A percentile compares a stretch with the other conserved stretches of the same genome.
Evolutionary conservation across 2,797 vertebrate genomes (phyloP).

Genomic region (Molossus alvarezi): DNA sequence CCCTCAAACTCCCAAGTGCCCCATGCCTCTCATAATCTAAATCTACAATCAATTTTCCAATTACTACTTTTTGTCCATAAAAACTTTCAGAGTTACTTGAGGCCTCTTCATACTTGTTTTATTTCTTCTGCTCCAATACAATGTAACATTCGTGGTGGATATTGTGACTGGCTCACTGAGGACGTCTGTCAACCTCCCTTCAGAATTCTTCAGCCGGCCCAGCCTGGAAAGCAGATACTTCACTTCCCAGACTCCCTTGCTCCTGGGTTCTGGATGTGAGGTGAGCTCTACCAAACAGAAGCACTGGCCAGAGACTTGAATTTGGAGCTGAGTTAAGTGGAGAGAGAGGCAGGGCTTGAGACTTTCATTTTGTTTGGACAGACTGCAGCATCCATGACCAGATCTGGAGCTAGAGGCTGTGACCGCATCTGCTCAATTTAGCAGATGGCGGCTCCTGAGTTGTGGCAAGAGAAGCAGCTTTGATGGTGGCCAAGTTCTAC

Average conservation of each 20-base stretch:
- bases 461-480: background rate
- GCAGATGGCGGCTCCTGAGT: background rate
- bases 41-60: background rate
- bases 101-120: background rate
- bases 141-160: background rate
- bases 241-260: background rate
- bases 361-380: background rate
- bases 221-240: background rate
- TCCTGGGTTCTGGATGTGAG: background rate
- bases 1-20: background rate
- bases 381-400: background rate
- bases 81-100: slow-evolving; percentile 11
- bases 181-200: background rate
- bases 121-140: background rate
- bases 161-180: background rate
- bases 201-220: background rate
- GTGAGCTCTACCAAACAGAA: background rate
- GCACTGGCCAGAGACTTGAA: background rate
- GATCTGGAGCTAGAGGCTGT: background rate
- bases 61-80: background rate
- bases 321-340: background rate
- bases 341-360: background rate
- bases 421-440: background rate
- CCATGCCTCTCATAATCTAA: background rate
- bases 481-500: background rate